A percentile compares a stretch with the other conserved stretches of the same genome.
Conservation (phyloP, 2,113 vertebrate species). For the Apteryx owenii region DNA sequence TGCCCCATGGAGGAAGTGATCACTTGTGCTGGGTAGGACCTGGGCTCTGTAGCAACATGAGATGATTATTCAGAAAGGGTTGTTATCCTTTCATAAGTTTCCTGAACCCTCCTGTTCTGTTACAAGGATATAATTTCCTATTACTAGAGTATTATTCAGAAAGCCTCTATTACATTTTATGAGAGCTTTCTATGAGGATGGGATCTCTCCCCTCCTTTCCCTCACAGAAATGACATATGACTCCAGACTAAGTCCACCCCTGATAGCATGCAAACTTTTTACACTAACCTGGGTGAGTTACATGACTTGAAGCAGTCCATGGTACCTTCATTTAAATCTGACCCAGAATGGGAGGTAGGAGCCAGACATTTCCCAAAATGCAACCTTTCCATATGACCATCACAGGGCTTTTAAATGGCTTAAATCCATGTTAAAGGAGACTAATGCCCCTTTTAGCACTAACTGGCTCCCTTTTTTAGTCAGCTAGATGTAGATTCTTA, state of each 20-base stretch:
- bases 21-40: not conserved
- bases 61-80: not conserved
- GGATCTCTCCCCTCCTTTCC: not conserved
- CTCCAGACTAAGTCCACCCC: not conserved
- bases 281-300: not conserved
- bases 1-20: not conserved
- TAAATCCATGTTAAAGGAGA: not conserved
- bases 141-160: not conserved
- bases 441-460: not conserved
- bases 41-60: not conserved
- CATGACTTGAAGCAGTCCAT: not conserved
- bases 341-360: not conserved
- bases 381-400: not conserved
- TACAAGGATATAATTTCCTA: not conserved
- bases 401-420: not conserved
- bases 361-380: not conserved
- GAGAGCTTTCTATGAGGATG: not conserved
- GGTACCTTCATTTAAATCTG: not conserved
- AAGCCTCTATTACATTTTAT: not conserved
- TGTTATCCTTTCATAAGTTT: not conserved
- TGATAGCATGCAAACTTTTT: not conserved
- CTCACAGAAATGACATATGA: not conserved
- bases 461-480: not conserved
- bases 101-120: not conserved
- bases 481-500: not conserved